Base-by-base conservation (phyloP, 2,797 vertebrate species). In the Nasua narica region DNA sequence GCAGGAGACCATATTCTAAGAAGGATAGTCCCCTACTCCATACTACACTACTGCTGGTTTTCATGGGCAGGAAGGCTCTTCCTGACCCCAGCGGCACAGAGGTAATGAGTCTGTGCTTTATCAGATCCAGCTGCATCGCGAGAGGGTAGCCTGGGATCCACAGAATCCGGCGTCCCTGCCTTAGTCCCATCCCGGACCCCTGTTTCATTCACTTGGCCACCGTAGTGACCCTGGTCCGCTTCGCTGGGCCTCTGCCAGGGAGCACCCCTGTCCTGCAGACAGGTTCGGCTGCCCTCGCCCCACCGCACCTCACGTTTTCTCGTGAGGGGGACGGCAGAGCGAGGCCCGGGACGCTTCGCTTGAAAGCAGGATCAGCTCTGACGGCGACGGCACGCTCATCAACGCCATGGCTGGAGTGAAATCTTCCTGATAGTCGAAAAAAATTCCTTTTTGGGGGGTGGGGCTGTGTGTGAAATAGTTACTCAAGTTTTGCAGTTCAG, bases 401-500 rank as follows among this genome's bases (percentile, higher is more conserved):
- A 35, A 96, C 1, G 5, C 46, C 35, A 56, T 35, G 87, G 69
- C 58, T 95, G 84, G 95, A 94, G 87, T 91, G 89, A 96, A 94
- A 97, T 97, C 65, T 96, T 97, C 87, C 14, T 84, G 37, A 52
- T 0, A 11, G 83, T 94, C 93, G 74, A 32, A 58, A 58, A 82
- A 58, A 35, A 21, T 13, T 60, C 27, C 23, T 27, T 58, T 58
- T 50, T 25, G 3, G 1, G 25, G 23, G 21, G 8, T 8, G 54
- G 25, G 48, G n/a, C n/a, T 50, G 48, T 50, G 48, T 50, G 48
- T 32, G 87, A 94, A 97, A 88, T 98, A 98, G 96, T 98, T 96
- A 97, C 46, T 97, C 91, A 90, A 96, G 96, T 98, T 98, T 97
- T 98, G 94, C 97, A 98, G 95, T 98, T 98, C 97, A 98, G 93